Percentiles rank a stretch among this genome's conserved stretches.
phyloP scores from a whole-genome alignment of 2,113 vertebrate genomes.

The Petrocephalus zakoni region DNA sequence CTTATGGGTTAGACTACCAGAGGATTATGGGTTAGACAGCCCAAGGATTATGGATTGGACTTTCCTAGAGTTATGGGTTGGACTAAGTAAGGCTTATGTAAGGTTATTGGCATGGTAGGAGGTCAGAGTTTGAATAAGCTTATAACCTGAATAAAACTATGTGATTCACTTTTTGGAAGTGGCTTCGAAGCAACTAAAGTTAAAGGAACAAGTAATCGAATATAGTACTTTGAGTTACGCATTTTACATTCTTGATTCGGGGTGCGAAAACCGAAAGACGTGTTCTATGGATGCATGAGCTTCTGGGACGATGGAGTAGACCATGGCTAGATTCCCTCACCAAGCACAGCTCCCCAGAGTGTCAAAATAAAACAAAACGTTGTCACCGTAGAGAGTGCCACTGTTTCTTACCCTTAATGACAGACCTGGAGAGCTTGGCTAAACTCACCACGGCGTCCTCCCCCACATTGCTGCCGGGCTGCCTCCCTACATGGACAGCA shows the following conservation, averaged over 20 bases:
- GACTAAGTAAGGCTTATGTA: background rate
- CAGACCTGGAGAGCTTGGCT: background rate
- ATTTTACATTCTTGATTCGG: background rate
- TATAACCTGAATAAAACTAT: background rate
- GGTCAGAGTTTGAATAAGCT: background rate
- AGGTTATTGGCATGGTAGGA: background rate
- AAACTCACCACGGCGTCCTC: background rate
- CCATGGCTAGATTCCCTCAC: background rate
- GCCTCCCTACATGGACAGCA: background rate
- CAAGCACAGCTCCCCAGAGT: background rate
- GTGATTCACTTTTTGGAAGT: background rate
- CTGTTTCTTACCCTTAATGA: background rate
- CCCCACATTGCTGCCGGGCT: background rate
- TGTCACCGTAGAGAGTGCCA: background rate
- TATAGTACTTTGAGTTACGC: background rate
- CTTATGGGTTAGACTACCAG: too few species aligned
- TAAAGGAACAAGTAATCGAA: background rate
- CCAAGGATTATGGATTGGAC: background rate
- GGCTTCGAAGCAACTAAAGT: background rate
- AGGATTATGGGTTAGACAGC: too few species aligned
- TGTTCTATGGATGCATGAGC: background rate
- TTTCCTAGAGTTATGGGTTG: background rate
- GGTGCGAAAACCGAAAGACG: background rate
- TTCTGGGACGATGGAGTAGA: background rate
- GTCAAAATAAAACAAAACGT: background rate